phyloP scores from a whole-genome alignment of 2,888 invertebrate species.

The Hemicrepidius hirtus region DNA sequence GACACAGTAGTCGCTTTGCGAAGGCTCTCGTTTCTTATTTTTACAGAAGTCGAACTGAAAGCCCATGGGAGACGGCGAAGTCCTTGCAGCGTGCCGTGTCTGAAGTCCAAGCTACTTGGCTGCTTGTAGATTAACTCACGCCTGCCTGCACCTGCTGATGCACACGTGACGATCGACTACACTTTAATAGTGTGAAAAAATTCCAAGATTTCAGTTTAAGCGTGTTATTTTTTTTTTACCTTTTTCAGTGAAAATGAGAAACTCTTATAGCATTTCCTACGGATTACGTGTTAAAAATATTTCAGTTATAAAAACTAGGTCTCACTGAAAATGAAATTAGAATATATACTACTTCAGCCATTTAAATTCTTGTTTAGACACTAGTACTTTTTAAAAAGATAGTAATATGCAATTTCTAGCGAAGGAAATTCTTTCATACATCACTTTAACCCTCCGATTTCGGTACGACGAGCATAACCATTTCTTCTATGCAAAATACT shows the following conservation, averaged over 20 bases:
- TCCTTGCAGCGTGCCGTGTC: conserved; percentile 34
- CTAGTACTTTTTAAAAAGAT: no score
- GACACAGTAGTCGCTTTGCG: conserved; percentile 51
- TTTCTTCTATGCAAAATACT: conserved; percentile 37
- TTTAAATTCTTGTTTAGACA: no score
- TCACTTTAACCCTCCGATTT: conserved; percentile 22
- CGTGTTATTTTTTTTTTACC: no score
- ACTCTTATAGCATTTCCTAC: background rate
- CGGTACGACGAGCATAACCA: conserved; percentile 27
- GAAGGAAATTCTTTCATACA: conserved; percentile 19
- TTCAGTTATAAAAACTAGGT: no score
- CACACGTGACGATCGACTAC: conserved; percentile 28
- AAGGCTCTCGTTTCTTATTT: conserved; percentile 51
- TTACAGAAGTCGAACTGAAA: conserved; percentile 47
- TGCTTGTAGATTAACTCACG: conserved; percentile 32
- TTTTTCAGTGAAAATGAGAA: no score
- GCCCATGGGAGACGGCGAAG: conserved; percentile 40
- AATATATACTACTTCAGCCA: no score
- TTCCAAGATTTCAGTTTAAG: background rate
- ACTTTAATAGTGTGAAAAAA: conserved; percentile 1
- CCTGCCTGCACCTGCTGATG: conserved; percentile 29
- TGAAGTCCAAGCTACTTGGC: conserved; percentile 22
- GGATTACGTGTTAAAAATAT: no score
- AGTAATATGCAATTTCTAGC: background rate
- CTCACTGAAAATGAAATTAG: no score